Base-by-base conservation (phyloP, 2,797 vertebrate genomes). In the Enteromius afrohamiltoni region DNA sequence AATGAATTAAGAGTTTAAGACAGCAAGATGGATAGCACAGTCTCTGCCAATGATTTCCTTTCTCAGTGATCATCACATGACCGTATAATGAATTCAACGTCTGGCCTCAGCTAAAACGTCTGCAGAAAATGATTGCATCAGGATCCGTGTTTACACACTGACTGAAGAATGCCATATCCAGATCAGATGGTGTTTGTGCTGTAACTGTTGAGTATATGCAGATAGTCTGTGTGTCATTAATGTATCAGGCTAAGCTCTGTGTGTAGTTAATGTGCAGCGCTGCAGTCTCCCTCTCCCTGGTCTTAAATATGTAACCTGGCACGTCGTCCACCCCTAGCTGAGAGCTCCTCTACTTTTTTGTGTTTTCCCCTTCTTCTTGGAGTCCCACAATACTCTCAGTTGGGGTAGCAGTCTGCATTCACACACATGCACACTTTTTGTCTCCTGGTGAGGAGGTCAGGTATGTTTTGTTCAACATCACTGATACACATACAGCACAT, bases 371-470 rank as follows among this genome's bases (percentile, higher is more conserved):
- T 83, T 75, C 82, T 77, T 79, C 82, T 70, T 80, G 45, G 49
- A 77, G 64, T 86, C 84, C 87, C 80, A 81, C n/a, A 60, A 80
- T 86, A 67, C 76, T 85, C 90, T 86, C 87, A 90, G 88, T 89
- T 89, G 88, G 77, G 71, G 84, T 79, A 17, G 76, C 87, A 86
- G 68, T 71, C 55, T 65, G 71, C 37, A 55, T 68, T 62, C 26
- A 58, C 82, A 76, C 85, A 68, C 17, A 83, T 23, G 53, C 55
- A 67, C 29, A 40, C 42, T 26, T 23, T 53, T 80, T 60, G 13
- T 85, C 78, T 86, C 86, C 83, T 85, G 91, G 92, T 91, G 92
- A 93, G 93, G 91, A 93, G 85, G 62, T 83, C 55, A 58, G 23
- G 69, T 81, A 31, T 89, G 88, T 89, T 85, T 86, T 85, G 88